These are phyloP conservation scores for Ptilonorhynchus violaceus DNA, from an alignment of 2,113 vertebrate genomes.

Conservation along the genomic window DNA sequence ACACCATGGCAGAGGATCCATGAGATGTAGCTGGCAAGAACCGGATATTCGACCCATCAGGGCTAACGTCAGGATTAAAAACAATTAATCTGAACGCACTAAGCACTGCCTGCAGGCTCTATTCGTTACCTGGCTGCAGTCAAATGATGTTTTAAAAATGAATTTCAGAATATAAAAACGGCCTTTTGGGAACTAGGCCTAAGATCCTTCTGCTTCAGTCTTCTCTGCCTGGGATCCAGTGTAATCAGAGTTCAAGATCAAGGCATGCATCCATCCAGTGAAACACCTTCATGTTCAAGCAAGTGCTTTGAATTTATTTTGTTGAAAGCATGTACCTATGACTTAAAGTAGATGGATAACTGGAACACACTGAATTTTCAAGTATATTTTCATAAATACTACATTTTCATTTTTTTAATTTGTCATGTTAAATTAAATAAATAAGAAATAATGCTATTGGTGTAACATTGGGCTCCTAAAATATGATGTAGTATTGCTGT, in stretches of 20 bases:
- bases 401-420: neutral
- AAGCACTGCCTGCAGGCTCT: neutral
- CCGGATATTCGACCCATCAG: neutral
- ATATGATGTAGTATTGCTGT: neutral
- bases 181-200: neutral
- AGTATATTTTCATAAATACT: neutral
- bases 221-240: neutral
- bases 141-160: neutral
- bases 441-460: neutral
- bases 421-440: neutral
- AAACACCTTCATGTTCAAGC: neutral
- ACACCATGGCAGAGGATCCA: neutral
- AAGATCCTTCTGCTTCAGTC: neutral
- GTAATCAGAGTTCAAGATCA: neutral
- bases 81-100: neutral
- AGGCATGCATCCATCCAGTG: neutral
- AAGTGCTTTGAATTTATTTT: neutral
- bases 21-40: neutral
- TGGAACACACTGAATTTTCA: neutral
- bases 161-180: neutral
- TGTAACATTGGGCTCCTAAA: neutral
- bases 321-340: neutral
- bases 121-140: rapidly evolving
- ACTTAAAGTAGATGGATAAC: neutral
- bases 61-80: neutral